Evolutionary conservation across 2,797 vertebrate species (phyloP).

Genomic region (Neosilurus hyrtlii): DNA sequence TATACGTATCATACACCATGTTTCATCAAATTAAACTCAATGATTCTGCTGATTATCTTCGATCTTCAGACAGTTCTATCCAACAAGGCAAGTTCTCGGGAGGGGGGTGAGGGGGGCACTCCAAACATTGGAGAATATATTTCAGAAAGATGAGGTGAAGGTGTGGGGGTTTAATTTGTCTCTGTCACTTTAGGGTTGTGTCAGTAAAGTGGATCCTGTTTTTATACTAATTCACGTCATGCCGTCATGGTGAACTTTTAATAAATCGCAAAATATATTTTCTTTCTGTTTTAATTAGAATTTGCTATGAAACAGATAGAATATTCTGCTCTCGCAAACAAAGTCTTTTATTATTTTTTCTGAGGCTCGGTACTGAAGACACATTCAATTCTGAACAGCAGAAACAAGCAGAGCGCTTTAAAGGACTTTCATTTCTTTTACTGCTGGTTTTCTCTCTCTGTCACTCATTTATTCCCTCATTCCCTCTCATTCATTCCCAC

Average conservation of each 20-base stretch:
- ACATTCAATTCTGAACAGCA: not conserved
- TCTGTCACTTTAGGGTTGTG: not conserved
- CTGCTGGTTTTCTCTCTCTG: conserved; percentile 27
- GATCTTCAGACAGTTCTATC: conserved; percentile 2
- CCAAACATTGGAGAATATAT: conserved; percentile 67
- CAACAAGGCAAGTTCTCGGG: not conserved
- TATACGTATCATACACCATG: conserved; percentile 58
- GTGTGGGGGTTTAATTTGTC: not conserved
- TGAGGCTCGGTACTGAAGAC: not conserved
- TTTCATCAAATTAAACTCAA: conserved; percentile 24
- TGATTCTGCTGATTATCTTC: conserved; percentile 1
- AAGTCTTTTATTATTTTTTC: not conserved
- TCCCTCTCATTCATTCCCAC: too few species aligned
- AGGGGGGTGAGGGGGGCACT: conserved; percentile 58
- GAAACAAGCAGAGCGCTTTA: not conserved
- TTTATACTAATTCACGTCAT: conserved; percentile 16
- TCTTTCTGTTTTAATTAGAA: conserved; percentile 7
- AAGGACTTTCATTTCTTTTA: conserved; percentile 10
- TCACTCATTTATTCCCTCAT: too few species aligned
- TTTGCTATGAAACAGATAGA: conserved; percentile 5
- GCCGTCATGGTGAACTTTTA: conserved; percentile 20
- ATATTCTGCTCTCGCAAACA: not conserved
- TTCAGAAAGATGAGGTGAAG: conserved; percentile 44
- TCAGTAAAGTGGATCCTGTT: not conserved
- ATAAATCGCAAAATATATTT: conserved; percentile 7